These are phyloP conservation scores for Cataglyphis altisquamis DNA, from an alignment of 2,888 invertebrate genomes.

Conservation along the genomic window DNA sequence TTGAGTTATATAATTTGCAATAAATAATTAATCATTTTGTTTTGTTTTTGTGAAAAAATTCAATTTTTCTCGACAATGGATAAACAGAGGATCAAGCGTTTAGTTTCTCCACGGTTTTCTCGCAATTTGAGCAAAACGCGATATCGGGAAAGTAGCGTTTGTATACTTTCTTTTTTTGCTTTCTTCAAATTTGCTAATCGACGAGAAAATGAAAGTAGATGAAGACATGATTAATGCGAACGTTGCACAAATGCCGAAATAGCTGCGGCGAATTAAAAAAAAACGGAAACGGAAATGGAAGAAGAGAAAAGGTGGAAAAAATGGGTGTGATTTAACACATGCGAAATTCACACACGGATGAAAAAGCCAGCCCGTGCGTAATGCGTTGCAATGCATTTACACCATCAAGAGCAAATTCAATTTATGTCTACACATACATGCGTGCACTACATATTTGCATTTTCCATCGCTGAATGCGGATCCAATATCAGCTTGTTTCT, in stretches of 20 bases:
- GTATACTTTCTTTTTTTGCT: not conserved
- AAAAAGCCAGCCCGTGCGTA: not conserved
- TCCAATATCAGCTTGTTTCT: slow-evolving; percentile 38
- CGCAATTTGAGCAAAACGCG: not conserved
- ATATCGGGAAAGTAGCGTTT: slow-evolving; percentile 3
- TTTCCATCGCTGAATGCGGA: slow-evolving; percentile 14
- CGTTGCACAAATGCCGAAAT: not conserved
- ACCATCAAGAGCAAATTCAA: slow-evolving; percentile 7
- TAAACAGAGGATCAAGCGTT: slow-evolving; percentile 11
- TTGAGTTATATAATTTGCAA: slow-evolving; percentile 5
- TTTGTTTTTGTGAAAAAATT: slow-evolving; percentile 10
- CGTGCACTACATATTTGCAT: not conserved
- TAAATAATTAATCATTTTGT: slow-evolving; percentile 20
- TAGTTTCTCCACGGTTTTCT: slow-evolving; percentile 20
- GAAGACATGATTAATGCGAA: slow-evolving; percentile 7
- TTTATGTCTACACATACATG: not conserved
- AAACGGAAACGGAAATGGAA: not conserved
- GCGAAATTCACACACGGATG: not conserved
- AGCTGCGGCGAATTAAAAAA: not conserved
- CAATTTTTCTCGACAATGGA: not conserved
- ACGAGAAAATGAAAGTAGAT: not conserved
- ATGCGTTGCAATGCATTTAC: not conserved
- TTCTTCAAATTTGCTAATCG: not conserved
- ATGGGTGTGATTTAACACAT: not conserved
- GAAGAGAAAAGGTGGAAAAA: too few relatives aligned